Evolutionary conservation across 2,113 vertebrate genomes (phyloP), one percentile per base, ranked within the genome.

Genomic region (Acinonyx jubatus): DNA sequence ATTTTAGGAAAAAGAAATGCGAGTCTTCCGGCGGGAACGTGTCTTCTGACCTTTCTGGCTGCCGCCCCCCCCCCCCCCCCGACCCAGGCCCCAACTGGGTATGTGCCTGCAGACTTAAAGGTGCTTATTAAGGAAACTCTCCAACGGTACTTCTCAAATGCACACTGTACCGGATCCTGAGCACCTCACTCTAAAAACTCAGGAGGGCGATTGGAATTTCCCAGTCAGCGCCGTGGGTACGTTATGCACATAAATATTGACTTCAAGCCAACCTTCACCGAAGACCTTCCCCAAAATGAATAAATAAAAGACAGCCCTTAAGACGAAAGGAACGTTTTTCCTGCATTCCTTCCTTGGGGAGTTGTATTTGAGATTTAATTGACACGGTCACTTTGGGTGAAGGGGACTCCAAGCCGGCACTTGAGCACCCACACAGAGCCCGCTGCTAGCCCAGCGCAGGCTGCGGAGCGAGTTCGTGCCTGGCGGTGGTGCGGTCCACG

Each of bases 1-100:
- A 90, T 80, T 27, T 93, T 92, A 13, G 68, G 71, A 45, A 97
- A 94, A 88, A 50, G 88, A 61, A 90, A 94, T 91, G 48, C 65
- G 12, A 55, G 65, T 69, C 69, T 71, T 71, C 8, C 38, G 36
- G 10, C 8, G 1, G 50, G n/a, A 23, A 80, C 78, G 68, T 76
- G 52, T 96, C 63, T 93, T 95, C 93, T 96, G n/a, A 57, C 0
- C 61, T 82, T 82, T 92, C 61, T 61, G 14, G 88, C n/a, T 79
- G 36, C 74, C 93, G 61, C 7, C 19, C 1, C 13, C 36, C 36
- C 1, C 71, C 93, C 61, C 9, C 19, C 1, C 8, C 88, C 93
- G 7, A 2, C 13, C 2, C 91, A 61, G 57, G 19, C 50, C 80
- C 5, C 94, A 2, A 19, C 27, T 84, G 97, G 68, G 61, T 76